Evolutionary conservation across 1,140 invertebrate genomes (phyloP).

Genomic region (Hycleus cichorii): DNA sequence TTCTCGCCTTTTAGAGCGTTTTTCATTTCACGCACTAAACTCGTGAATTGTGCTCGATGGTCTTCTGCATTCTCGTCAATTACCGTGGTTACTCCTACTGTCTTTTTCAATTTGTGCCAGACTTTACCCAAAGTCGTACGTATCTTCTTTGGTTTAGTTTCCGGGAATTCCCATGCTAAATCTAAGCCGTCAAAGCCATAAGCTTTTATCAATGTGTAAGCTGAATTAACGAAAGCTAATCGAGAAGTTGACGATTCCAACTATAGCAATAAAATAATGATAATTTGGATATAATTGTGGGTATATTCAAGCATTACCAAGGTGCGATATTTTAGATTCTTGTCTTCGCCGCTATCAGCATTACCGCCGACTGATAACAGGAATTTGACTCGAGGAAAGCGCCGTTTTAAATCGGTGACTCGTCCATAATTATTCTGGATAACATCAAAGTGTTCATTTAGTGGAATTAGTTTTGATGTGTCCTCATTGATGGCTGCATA

Average conservation of each 20-base stretch:
- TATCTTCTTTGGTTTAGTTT: conserved; percentile 67
- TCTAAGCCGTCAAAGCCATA: conserved; percentile 79
- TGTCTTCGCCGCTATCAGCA: conserved; percentile 44
- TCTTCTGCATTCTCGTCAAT: conserved; percentile 71
- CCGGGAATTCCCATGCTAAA: conserved; percentile 80
- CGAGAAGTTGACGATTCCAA: conserved; percentile 62
- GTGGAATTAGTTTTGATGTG: conserved; percentile 58
- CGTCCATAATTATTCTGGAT: conserved; percentile 63
- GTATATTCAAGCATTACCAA: neutral
- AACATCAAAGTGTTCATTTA: conserved; percentile 63
- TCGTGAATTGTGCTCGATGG: conserved; percentile 67
- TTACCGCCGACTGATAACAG: conserved; percentile 70
- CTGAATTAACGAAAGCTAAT: conserved; percentile 68
- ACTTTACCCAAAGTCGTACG: conserved; percentile 53
- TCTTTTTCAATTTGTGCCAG: conserved; percentile 69
- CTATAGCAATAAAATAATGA: conserved; percentile 15
- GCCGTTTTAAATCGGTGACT: conserved; percentile 60
- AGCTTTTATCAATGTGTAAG: conserved; percentile 57
- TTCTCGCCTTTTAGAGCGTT: conserved; percentile 56
- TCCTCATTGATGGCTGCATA: conserved; percentile 74
- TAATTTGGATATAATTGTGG: neutral
- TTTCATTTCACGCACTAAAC: conserved; percentile 66
- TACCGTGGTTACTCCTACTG: conserved; percentile 57
- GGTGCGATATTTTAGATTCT: conserved; percentile 53
- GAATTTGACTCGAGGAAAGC: conserved; percentile 63